phyloP scores from a whole-genome alignment of 2,113 vertebrate species.

The Pseudorectes ferrugineus region DNA sequence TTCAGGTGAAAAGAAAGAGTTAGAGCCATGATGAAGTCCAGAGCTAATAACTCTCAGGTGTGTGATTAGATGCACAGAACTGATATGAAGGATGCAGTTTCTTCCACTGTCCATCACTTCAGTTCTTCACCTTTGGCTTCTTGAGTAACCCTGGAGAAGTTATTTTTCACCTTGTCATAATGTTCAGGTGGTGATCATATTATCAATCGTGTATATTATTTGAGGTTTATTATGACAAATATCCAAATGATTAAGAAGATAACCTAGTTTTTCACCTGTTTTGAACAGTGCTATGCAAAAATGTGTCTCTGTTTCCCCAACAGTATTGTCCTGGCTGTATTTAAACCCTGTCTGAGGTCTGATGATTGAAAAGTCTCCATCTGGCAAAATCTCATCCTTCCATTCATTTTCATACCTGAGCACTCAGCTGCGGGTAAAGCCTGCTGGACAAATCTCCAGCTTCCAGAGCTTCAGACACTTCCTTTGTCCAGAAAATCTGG shows the following conservation, averaged over 20 bases:
- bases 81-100: neutral
- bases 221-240: neutral
- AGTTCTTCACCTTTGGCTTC: neutral
- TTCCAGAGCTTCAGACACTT: constrained; percentile 84
- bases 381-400: neutral
- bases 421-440: constrained; percentile 82
- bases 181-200: neutral
- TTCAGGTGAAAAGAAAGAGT: neutral
- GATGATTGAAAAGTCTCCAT: neutral
- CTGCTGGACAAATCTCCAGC: constrained; percentile 67
- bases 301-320: neutral
- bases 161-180: neutral
- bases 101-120: neutral
- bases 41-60: neutral
- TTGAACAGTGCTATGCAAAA: neutral
- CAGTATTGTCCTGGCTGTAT: neutral
- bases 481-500: constrained; percentile 90
- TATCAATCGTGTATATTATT: neutral
- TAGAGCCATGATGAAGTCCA: neutral
- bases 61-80: neutral
- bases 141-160: neutral
- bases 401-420: constrained; percentile 72
- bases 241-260: neutral
- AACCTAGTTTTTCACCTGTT: neutral
- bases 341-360: neutral